These are phyloP conservation scores for Trichopoda pennipes DNA, from an alignment of 2,888 invertebrate genomes.

Conservation along the genomic window DNA sequence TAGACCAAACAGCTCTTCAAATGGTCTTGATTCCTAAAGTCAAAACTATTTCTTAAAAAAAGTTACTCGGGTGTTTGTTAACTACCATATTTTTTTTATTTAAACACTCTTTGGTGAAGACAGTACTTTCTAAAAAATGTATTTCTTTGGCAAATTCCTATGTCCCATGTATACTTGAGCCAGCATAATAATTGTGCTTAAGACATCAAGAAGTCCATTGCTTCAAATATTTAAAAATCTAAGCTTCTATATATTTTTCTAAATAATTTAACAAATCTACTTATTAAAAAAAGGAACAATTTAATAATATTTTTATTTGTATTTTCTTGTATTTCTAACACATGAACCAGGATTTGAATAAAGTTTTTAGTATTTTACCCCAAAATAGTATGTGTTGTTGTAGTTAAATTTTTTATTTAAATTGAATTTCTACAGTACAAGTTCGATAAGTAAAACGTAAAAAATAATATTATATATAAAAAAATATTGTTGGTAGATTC, in stretches of 20 bases:
- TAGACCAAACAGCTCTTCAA: too few relatives aligned
- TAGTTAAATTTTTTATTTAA: conserved; percentile 58
- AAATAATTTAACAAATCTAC: background rate
- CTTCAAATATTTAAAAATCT: background rate
- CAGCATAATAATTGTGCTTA: too few relatives aligned
- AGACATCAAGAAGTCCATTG: background rate
- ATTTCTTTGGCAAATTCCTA: too few relatives aligned
- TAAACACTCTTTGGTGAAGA: too few relatives aligned
- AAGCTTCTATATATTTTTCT: background rate
- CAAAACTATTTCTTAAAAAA: too few relatives aligned
- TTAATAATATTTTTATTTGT: background rate
- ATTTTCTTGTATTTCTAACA: background rate
- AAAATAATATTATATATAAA: conserved; percentile 1
- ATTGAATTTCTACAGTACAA: conserved; percentile 53
- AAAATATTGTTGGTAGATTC: conserved; percentile 19
- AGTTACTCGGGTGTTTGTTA: too few relatives aligned
- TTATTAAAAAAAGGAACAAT: background rate
- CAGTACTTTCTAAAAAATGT: too few relatives aligned
- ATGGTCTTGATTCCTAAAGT: too few relatives aligned
- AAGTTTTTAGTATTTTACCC: conserved; percentile 20
- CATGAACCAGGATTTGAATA: conserved; percentile 2
- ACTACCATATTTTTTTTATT: too few relatives aligned
- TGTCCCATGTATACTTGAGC: too few relatives aligned
- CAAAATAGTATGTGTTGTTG: conserved; percentile 29
- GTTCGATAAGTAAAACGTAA: conserved; percentile 5